Conservation (phyloP, 1,140 invertebrate species). For the Trichoplusia ni region DNA sequence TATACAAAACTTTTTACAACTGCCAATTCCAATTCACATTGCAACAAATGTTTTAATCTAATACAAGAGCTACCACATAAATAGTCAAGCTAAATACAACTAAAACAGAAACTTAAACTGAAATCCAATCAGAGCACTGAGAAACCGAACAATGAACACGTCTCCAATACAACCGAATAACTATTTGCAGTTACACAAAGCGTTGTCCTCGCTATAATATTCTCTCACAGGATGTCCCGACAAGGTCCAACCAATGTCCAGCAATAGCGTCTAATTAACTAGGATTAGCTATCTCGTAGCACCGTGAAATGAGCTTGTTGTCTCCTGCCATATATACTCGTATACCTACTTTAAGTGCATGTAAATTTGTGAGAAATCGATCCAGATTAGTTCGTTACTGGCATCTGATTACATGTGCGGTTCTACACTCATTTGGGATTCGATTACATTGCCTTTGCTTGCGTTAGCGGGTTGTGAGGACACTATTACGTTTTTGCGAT, state of each 20-base stretch:
- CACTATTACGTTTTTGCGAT: neutral
- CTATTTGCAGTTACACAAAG: conserved; percentile 14
- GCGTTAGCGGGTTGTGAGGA: neutral
- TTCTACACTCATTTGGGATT: conserved; percentile 14
- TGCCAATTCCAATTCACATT: too few species aligned
- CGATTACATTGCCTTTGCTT: conserved; percentile 3
- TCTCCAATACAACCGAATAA: conserved; percentile 11
- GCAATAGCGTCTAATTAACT: conserved; percentile 47
- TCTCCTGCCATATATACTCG: conserved; percentile 8
- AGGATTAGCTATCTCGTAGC: conserved; percentile 51
- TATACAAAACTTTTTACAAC: too few species aligned
- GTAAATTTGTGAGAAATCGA: conserved; percentile 20
- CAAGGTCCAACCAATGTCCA: conserved; percentile 31
- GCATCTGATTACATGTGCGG: conserved; percentile 19
- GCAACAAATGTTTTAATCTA: too few species aligned
- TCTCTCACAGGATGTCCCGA: conserved; percentile 25
- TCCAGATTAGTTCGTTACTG: conserved; percentile 19
- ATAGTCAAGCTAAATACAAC: too few species aligned
- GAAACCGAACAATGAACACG: neutral
- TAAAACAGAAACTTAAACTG: neutral
- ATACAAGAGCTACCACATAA: too few species aligned
- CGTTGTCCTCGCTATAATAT: conserved; percentile 20
- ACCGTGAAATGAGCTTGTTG: conserved; percentile 40
- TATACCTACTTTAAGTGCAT: conserved; percentile 19
- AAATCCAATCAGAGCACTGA: conserved; percentile 16